Conservation (phyloP, 1,140 invertebrate species). For the Phenacoccus solenopsis region DNA sequence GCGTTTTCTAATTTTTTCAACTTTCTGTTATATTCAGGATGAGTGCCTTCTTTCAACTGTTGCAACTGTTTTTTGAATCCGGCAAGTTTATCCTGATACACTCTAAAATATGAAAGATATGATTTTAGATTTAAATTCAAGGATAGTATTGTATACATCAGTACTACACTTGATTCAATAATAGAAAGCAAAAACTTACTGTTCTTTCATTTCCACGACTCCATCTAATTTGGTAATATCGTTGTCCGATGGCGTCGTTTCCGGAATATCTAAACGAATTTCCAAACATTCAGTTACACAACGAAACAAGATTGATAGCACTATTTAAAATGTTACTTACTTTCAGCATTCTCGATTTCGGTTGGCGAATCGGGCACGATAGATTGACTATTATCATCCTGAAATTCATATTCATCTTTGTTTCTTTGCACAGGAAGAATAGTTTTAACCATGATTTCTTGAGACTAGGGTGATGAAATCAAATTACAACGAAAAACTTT, state of each 20-base stretch:
- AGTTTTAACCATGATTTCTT: slow-evolving; percentile 7
- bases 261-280: background rate
- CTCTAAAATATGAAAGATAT: slow-evolving; percentile 30
- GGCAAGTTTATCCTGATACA: slow-evolving; percentile 86
- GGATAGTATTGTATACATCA: too few relatives aligned
- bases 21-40: slow-evolving; percentile 73
- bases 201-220: slow-evolving; percentile 4
- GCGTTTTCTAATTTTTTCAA: slow-evolving; percentile 69
- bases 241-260: background rate
- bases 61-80: slow-evolving; percentile 79
- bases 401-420: slow-evolving; percentile 10
- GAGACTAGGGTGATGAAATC: too few relatives aligned
- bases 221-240: background rate
- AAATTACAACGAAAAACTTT: too few relatives aligned
- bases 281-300: background rate
- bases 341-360: background rate
- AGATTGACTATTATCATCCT: background rate
- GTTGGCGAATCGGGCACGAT: background rate
- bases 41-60: slow-evolving; percentile 70
- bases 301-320: background rate
- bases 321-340: background rate
- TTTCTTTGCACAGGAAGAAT: slow-evolving; percentile 1
- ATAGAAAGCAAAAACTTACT: background rate
- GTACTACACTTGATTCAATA: too few relatives aligned
- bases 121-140: too few relatives aligned